phyloP scores from a whole-genome alignment of 2,888 invertebrate species.

The Lithophane ornitopus region DNA sequence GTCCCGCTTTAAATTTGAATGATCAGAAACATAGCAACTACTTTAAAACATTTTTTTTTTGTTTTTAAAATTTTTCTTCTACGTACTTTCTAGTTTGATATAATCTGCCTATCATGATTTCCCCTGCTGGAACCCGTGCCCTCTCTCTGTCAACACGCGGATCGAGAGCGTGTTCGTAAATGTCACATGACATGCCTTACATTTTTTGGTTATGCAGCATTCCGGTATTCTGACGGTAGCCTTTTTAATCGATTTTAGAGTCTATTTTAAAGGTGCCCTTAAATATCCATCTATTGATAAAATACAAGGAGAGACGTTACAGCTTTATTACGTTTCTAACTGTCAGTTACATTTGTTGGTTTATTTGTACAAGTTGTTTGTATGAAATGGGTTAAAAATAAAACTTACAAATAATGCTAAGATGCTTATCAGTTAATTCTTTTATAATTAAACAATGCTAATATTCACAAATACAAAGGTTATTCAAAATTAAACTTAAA shows the following conservation, averaged over 20 bases:
- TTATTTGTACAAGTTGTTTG: slow-evolving; percentile 52
- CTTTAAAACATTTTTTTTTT: neutral
- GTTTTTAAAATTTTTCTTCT: neutral
- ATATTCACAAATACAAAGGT: no score
- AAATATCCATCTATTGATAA: slow-evolving; percentile 7
- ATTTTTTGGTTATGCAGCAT: neutral
- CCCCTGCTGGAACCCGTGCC: no score
- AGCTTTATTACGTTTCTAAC: slow-evolving; percentile 28
- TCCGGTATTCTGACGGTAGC: neutral
- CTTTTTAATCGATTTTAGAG: neutral
- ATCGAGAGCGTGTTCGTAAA: neutral
- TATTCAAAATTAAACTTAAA: no score
- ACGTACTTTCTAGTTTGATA: neutral
- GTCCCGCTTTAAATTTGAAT: neutral
- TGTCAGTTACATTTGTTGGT: slow-evolving; percentile 55
- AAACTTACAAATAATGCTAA: no score
- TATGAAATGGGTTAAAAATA: slow-evolving; percentile 47
- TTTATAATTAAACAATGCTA: no score
- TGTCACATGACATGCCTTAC: neutral
- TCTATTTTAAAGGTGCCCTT: neutral
- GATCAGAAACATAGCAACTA: neutral
- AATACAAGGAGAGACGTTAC: slow-evolving; percentile 8
- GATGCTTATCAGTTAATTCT: no score
- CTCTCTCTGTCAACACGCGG: no score
- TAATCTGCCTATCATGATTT: neutral